phyloP scores from a whole-genome alignment of 2,113 vertebrate species.

The Theristicus caerulescens region DNA sequence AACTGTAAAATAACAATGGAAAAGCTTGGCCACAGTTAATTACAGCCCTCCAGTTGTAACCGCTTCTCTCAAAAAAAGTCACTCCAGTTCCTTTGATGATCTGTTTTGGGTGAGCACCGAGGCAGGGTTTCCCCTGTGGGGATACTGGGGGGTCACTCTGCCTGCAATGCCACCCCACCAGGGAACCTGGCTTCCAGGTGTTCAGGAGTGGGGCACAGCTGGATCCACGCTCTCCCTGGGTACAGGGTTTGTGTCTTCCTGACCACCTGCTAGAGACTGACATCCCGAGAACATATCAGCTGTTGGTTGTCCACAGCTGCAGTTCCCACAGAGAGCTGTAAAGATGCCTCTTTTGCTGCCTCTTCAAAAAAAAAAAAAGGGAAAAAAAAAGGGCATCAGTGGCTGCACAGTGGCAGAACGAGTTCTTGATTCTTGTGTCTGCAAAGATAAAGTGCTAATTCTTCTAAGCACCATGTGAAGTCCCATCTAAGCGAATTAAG shows the following conservation, averaged over 20 bases:
- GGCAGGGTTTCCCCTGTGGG: rapidly evolving
- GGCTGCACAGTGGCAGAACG: not conserved
- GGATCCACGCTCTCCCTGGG: not conserved
- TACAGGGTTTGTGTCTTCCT: not conserved
- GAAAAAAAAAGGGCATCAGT: not conserved
- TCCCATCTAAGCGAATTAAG: not conserved
- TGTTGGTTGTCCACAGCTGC: not conserved
- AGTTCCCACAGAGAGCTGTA: not conserved
- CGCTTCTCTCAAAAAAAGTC: not conserved
- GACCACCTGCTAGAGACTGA: not conserved
- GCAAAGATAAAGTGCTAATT: conserved; percentile 8
- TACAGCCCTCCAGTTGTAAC: conserved; percentile 42
- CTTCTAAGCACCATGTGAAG: not conserved
- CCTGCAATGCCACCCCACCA: not conserved
- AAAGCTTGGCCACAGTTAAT: not conserved
- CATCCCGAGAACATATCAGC: rapidly evolving
- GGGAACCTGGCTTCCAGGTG: not conserved
- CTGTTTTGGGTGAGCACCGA: not conserved
- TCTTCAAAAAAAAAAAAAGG: not conserved
- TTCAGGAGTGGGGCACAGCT: not conserved
- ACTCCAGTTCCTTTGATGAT: not conserved
- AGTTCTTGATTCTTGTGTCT: not conserved
- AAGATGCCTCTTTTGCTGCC: not conserved
- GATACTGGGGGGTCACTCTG: not conserved
- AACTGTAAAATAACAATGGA: conserved; percentile 58